These are phyloP conservation scores for Pogonus chalceus DNA, from an alignment of 1,140 invertebrate genomes.

Conservation along the genomic window DNA sequence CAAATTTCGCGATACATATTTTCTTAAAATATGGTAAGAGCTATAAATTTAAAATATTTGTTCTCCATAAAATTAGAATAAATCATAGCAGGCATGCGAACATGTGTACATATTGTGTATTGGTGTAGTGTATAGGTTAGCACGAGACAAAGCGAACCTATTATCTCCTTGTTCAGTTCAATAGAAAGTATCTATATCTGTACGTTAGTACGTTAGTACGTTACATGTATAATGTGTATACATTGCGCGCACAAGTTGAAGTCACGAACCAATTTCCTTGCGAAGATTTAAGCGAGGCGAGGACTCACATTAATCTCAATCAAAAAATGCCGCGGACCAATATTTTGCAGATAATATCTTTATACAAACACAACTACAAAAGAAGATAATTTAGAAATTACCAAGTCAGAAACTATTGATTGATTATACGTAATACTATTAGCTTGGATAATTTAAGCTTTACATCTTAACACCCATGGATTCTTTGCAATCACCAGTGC, in stretches of 20 bases:
- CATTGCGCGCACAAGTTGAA: background rate
- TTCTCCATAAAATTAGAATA: no score
- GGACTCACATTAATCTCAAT: slow-evolving; percentile 3
- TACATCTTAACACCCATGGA: slow-evolving; percentile 6
- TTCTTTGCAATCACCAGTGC: background rate
- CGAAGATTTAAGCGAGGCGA: background rate
- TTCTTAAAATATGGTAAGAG: no score
- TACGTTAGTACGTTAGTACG: no score
- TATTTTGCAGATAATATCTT: slow-evolving; percentile 6
- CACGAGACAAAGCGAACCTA: no score
- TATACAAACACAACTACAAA: background rate
- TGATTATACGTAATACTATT: slow-evolving; percentile 2
- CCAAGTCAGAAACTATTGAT: slow-evolving; percentile 6
- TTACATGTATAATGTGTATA: no score
- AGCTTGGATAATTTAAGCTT: slow-evolving; percentile 5
- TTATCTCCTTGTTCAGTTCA: no score
- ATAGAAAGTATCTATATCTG: no score
- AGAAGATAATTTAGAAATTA: slow-evolving; percentile 5
- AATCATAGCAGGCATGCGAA: no score
- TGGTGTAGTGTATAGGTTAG: no score
- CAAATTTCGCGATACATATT: no score
- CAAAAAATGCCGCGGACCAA: slow-evolving; percentile 2
- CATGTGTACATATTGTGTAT: no score
- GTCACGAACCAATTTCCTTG: slow-evolving; percentile 1
- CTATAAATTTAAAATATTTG: no score